Conservation (phyloP, 2,888 invertebrate genomes). For the Petrophora chlorosata region DNA sequence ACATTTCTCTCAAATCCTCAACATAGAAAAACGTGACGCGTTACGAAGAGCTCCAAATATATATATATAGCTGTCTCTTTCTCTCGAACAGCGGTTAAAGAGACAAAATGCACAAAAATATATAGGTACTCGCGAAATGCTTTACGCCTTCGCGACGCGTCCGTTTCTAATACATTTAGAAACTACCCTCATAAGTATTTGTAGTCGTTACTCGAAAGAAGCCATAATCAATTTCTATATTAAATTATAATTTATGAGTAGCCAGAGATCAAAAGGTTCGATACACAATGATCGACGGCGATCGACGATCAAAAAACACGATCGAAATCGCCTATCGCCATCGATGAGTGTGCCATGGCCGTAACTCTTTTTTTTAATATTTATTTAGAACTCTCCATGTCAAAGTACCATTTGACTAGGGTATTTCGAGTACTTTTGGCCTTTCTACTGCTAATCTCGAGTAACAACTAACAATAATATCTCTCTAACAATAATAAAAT, state of each 20-base stretch:
- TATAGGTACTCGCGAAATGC: conserved; percentile 16
- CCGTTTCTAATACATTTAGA: conserved; percentile 1
- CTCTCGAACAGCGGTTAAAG: conserved; percentile 3
- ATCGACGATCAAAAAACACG: no score
- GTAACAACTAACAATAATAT: conserved; percentile 33
- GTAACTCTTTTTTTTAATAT: no score
- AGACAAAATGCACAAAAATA: conserved; percentile 26
- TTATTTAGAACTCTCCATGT: no score
- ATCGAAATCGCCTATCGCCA: no score
- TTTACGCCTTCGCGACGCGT: conserved; percentile 9
- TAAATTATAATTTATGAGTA: no score
- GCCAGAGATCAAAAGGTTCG: no score
- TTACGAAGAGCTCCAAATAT: background rate
- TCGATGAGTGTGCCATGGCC: no score
- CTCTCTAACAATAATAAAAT: conserved; percentile 31
- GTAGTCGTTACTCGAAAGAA: conserved; percentile 11
- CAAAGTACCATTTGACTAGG: no score
- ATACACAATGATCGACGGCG: no score
- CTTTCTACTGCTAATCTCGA: conserved; percentile 16
- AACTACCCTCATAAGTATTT: conserved; percentile 4
- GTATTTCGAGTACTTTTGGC: background rate
- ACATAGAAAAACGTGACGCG: conserved; percentile 1
- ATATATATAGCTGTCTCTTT: conserved; percentile 6
- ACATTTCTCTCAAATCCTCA: background rate
- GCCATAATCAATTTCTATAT: no score